Percentiles rank a stretch among this genome's conserved stretches.
phyloP scores from a whole-genome alignment of 2,797 vertebrate genomes.

The Darevskia nairensis region DNA sequence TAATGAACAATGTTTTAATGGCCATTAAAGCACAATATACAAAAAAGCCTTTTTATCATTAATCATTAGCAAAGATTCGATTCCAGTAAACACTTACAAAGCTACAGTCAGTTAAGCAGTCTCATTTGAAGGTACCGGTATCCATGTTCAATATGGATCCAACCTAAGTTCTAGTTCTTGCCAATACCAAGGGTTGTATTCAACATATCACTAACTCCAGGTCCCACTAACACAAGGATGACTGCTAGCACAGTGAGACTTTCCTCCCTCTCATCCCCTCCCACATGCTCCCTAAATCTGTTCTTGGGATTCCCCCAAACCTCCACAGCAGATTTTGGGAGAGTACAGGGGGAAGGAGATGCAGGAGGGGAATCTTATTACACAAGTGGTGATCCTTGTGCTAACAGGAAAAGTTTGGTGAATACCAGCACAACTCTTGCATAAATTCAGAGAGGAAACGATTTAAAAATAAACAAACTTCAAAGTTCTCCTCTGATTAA shows the following conservation, averaged over 20 bases:
- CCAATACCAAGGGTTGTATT: not conserved
- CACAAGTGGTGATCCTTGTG: too few relatives aligned
- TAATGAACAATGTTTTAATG: not conserved
- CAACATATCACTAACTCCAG: too few relatives aligned
- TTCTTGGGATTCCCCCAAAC: too few relatives aligned
- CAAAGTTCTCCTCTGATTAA: not conserved
- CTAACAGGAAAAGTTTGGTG: too few relatives aligned
- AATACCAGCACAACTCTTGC: too few relatives aligned
- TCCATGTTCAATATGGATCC: accelerated
- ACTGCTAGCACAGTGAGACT: too few relatives aligned
- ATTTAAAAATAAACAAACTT: not conserved
- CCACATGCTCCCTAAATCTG: too few relatives aligned
- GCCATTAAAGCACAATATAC: not conserved
- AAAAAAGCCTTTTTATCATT: not conserved
- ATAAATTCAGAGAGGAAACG: not conserved
- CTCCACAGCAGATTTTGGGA: too few relatives aligned
- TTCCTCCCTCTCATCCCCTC: too few relatives aligned
- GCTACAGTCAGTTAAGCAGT: conserved; percentile 20
- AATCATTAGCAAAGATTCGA: not conserved
- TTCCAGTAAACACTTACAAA: not conserved
- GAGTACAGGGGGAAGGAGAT: not conserved
- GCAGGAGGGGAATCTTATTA: too few relatives aligned
- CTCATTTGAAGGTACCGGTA: not conserved
- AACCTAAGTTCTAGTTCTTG: accelerated
- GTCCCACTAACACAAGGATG: too few relatives aligned